Evolutionary conservation across 1,140 invertebrate genomes (phyloP).

Genomic region (Andrena cerasifolii): DNA sequence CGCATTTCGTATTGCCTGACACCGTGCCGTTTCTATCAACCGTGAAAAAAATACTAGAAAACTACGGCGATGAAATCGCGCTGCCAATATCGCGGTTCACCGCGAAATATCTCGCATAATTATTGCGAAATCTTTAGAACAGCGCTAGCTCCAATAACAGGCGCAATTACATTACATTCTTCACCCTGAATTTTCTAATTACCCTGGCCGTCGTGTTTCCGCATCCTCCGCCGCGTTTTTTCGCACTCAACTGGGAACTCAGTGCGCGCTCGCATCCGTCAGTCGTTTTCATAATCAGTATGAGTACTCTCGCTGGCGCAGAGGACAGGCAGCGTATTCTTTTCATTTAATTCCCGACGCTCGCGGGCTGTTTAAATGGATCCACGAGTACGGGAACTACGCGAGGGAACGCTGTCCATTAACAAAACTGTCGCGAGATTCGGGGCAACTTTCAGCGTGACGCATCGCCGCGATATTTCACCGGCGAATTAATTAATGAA

Average conservation of each 20-base stretch:
- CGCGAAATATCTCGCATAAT: too few species aligned
- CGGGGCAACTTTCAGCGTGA: conserved; percentile 38
- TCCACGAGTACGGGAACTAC: conserved; percentile 24
- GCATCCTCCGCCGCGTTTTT: too few species aligned
- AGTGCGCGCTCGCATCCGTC: neutral
- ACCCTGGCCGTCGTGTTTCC: neutral
- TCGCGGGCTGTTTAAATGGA: conserved; percentile 41
- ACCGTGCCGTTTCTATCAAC: too few species aligned
- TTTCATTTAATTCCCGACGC: conserved; percentile 37
- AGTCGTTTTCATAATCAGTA: conserved; percentile 36
- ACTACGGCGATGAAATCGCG: too few species aligned
- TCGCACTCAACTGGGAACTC: too few species aligned
- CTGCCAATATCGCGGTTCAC: too few species aligned
- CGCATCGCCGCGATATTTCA: conserved; percentile 41
- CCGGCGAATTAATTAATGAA: conserved; percentile 50
- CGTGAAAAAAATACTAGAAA: too few species aligned
- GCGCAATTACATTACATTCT: neutral
- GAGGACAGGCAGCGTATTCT: conserved; percentile 23
- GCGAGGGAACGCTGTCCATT: conserved; percentile 43
- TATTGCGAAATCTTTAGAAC: too few species aligned
- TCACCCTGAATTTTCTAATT: neutral
- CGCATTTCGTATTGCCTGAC: too few species aligned
- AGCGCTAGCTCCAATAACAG: too few species aligned
- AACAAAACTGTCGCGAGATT: conserved; percentile 52
- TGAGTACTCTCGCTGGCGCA: neutral